phyloP scores from a whole-genome alignment of 2,113 vertebrate species.

The Circaetus cinerascens region DNA sequence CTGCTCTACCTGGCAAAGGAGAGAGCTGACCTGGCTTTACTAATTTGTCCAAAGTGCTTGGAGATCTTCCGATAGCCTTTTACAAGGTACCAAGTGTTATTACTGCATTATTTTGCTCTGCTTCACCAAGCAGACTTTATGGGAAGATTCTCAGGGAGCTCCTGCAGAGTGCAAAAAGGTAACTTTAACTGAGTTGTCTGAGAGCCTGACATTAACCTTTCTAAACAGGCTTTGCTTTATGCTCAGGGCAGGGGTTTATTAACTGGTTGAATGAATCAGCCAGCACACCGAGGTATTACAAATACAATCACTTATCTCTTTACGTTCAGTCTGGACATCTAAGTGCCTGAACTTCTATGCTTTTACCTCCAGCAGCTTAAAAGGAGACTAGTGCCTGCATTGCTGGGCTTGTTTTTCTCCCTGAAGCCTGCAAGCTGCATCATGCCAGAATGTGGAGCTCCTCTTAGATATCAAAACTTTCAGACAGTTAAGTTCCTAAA shows the following conservation, averaged over 20 bases:
- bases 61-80: neutral
- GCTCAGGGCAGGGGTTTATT: slow-evolving; percentile 43
- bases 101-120: neutral
- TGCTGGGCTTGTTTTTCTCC: slow-evolving; percentile 49
- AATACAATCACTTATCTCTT: slow-evolving; percentile 2
- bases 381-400: slow-evolving; percentile 35
- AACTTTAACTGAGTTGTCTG: slow-evolving; percentile 18
- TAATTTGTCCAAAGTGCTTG: neutral
- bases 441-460: slow-evolving; percentile 66
- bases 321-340: neutral
- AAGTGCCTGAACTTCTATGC: slow-evolving; percentile 1
- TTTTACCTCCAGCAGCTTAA: slow-evolving; percentile 60
- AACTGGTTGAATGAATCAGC: slow-evolving; percentile 52
- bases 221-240: slow-evolving; percentile 29
- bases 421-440: slow-evolving; percentile 62
- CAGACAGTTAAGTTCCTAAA: slow-evolving; percentile 77
- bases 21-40: neutral
- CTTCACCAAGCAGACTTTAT: neutral
- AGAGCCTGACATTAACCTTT: slow-evolving; percentile 15
- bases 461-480: slow-evolving; percentile 67
- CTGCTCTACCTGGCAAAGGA: neutral
- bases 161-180: neutral
- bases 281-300: slow-evolving; percentile 12
- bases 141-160: neutral
- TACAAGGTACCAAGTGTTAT: neutral